Conservation (phyloP, 1,140 invertebrate genomes). For the Hypsibius dujardini region DNA sequence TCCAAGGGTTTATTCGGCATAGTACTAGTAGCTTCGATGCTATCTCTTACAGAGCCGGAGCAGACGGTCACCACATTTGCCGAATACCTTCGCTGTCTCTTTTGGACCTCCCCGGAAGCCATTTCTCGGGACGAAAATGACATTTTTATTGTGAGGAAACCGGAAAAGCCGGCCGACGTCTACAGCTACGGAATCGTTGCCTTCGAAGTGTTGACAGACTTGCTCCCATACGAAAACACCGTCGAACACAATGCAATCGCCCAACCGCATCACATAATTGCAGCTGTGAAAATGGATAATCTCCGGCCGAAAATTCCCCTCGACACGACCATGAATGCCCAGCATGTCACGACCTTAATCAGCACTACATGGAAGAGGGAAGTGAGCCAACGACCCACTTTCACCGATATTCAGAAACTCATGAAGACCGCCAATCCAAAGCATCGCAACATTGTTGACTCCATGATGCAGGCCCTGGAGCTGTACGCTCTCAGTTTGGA, state of each 20-base stretch:
- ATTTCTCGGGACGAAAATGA: not conserved
- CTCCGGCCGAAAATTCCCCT: not conserved
- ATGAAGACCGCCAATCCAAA: not conserved
- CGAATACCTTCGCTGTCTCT: not conserved
- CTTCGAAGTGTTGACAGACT: not conserved
- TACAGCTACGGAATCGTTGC: constrained; percentile 4
- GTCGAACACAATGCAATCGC: not conserved
- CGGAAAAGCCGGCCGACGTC: not conserved
- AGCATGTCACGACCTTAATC: not conserved
- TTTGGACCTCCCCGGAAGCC: not conserved
- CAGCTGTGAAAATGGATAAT: not conserved
- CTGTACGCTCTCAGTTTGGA: not conserved
- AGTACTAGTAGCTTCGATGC: no score
- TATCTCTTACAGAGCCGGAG: no score
- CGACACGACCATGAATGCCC: not conserved
- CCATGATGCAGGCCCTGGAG: not conserved
- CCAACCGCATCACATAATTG: not conserved
- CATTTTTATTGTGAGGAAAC: not conserved
- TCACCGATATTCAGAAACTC: not conserved
- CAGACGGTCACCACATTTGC: not conserved
- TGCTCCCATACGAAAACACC: not conserved
- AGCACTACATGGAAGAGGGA: not conserved
- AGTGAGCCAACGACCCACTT: not conserved
- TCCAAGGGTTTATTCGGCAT: no score
- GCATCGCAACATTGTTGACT: not conserved